Conservation (phyloP, 2,113 vertebrate species). For the Eurypyga helias region DNA sequence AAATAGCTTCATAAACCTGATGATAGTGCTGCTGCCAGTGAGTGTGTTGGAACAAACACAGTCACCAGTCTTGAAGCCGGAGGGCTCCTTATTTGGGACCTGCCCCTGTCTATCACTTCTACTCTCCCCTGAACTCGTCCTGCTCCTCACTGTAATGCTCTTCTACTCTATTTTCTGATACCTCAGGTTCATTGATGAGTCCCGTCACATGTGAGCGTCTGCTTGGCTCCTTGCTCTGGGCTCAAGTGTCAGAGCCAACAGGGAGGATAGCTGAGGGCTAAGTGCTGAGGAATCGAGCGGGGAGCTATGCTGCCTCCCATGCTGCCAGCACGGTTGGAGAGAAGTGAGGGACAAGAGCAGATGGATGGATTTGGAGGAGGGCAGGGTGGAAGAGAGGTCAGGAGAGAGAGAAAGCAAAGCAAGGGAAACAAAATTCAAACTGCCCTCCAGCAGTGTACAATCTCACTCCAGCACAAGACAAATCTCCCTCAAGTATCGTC, state of each 20-base stretch:
- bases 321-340: background rate
- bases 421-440: slow-evolving; percentile 32
- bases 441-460: slow-evolving; percentile 37
- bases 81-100: slow-evolving; percentile 9
- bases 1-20: slow-evolving; percentile 54
- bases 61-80: background rate
- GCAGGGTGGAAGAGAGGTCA: slow-evolving; percentile 38
- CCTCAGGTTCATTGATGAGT: background rate
- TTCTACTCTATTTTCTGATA: background rate
- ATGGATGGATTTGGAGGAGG: slow-evolving; percentile 60
- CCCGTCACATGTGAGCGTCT: background rate
- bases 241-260: background rate
- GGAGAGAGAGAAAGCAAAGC: slow-evolving; percentile 42
- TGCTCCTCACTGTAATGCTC: background rate
- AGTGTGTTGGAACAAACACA: slow-evolving; percentile 25
- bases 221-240: background rate
- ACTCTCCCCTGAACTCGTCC: background rate
- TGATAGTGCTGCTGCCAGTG: slow-evolving; percentile 5
- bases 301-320: background rate
- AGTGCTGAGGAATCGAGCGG: background rate
- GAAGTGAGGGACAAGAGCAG: slow-evolving; percentile 66
- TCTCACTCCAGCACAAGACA: slow-evolving; percentile 58
- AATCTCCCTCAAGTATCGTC: slow-evolving; percentile 52
- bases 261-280: background rate
- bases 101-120: slow-evolving; percentile 7